Conservation (phyloP, 2,113 vertebrate genomes). For the Zosterops pallidus region DNA sequence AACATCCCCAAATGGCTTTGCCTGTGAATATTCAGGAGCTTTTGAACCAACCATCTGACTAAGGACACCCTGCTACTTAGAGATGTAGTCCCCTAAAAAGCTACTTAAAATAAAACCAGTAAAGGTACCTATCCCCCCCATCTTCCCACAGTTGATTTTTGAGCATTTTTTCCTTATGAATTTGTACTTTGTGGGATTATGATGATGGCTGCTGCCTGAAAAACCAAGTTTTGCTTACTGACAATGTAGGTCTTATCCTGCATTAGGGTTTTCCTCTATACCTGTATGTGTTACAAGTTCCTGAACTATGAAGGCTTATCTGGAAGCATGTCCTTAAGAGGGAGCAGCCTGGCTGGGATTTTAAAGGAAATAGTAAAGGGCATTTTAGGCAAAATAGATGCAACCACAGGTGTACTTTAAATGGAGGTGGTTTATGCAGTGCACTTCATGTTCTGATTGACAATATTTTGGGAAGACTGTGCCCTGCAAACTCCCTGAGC, state of each 20-base stretch:
- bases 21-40: not conserved
- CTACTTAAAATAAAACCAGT: not conserved
- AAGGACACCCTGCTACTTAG: not conserved
- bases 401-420: not conserved
- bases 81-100: not conserved
- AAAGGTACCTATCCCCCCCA: not conserved
- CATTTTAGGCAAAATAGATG: not conserved
- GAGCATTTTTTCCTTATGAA: not conserved
- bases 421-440: not conserved
- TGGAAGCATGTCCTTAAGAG: not conserved
- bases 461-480: not conserved
- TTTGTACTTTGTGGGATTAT: not conserved
- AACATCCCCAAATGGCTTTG: not conserved
- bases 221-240: not conserved
- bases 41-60: not conserved
- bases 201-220: not conserved
- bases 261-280: not conserved
- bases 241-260: not conserved
- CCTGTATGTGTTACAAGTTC: accelerated
- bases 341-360: not conserved
- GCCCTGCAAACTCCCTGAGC: not conserved
- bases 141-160: not conserved
- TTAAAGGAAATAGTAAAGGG: not conserved
- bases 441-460: not conserved
- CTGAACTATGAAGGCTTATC: not conserved